These are phyloP conservation scores for Dorcus parallelipipedus DNA, from an alignment of 2,888 invertebrate species.

Conservation along the genomic window DNA sequence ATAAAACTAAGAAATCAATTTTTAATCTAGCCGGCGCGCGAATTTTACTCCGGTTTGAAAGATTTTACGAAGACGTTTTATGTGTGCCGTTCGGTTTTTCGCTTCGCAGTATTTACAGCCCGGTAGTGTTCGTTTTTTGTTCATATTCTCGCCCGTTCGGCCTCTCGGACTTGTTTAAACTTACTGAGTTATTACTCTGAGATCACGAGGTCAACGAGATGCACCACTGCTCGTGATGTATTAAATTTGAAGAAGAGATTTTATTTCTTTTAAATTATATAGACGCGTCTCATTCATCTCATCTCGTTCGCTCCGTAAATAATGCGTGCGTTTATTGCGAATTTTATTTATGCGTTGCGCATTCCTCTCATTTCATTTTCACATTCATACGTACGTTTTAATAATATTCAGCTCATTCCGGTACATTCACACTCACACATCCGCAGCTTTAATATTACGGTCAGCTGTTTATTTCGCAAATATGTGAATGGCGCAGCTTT, in stretches of 20 bases:
- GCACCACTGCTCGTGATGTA: not conserved
- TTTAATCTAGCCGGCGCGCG: not conserved
- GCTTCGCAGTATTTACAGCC: not conserved
- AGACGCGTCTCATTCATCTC: no score
- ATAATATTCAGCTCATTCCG: no score
- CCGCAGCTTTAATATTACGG: no score
- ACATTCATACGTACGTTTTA: no score
- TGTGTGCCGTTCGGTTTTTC: not conserved
- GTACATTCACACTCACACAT: no score
- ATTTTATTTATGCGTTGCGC: no score
- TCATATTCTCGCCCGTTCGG: not conserved
- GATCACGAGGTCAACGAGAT: constrained; percentile 3
- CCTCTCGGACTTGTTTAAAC: constrained; percentile 3
- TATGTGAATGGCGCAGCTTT: no score
- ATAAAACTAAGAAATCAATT: not conserved
- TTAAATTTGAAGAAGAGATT: not conserved
- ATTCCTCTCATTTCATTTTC: no score
- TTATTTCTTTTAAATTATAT: no score
- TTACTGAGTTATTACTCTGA: constrained; percentile 2
- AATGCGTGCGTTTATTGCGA: no score
- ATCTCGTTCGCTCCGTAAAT: no score
- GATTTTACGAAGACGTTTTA: not conserved
- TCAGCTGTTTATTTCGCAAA: no score
- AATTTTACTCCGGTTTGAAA: not conserved
- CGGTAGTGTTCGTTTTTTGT: not conserved